These are phyloP conservation scores for Leptinotarsa haldemani DNA, from an alignment of 2,888 invertebrate species.

Conservation along the genomic window DNA sequence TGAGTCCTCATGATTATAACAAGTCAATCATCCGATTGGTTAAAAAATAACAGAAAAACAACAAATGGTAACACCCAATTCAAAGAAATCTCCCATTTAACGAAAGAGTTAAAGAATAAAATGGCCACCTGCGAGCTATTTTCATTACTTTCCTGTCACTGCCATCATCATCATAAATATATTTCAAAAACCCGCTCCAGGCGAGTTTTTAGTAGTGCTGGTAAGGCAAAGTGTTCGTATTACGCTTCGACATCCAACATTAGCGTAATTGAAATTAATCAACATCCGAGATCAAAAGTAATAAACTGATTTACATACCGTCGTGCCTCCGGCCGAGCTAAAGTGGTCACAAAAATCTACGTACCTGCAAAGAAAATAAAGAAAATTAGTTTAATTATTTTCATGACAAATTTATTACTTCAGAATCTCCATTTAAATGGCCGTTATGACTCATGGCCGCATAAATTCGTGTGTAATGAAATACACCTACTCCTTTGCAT, in stretches of 20 bases:
- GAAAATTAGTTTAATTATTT: slow-evolving; percentile 45
- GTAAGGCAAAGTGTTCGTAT: not conserved
- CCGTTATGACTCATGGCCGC: slow-evolving; percentile 40
- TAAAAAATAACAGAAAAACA: too few species aligned
- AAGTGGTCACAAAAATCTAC: slow-evolving; percentile 37
- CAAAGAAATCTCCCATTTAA: not conserved
- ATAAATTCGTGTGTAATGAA: slow-evolving; percentile 42
- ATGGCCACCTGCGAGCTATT: not conserved
- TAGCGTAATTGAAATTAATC: slow-evolving; percentile 39
- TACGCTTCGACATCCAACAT: slow-evolving; percentile 22
- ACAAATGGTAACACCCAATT: not conserved
- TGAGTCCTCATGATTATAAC: too few species aligned
- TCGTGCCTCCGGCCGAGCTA: slow-evolving; percentile 22
- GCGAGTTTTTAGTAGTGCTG: slow-evolving; percentile 6
- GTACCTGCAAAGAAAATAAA: slow-evolving; percentile 47
- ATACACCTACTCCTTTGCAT: slow-evolving; percentile 44
- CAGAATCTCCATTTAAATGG: slow-evolving; percentile 43
- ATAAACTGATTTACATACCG: slow-evolving; percentile 46
- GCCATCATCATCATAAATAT: slow-evolving; percentile 7
- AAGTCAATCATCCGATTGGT: too few species aligned
- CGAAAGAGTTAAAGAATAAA: not conserved
- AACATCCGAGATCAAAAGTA: slow-evolving; percentile 36
- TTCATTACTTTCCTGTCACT: not conserved
- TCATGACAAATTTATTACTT: slow-evolving; percentile 48
- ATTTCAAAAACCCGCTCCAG: not conserved